These are phyloP conservation scores for Erannis defoliaria DNA, from an alignment of 2,888 invertebrate genomes.

Conservation along the genomic window DNA sequence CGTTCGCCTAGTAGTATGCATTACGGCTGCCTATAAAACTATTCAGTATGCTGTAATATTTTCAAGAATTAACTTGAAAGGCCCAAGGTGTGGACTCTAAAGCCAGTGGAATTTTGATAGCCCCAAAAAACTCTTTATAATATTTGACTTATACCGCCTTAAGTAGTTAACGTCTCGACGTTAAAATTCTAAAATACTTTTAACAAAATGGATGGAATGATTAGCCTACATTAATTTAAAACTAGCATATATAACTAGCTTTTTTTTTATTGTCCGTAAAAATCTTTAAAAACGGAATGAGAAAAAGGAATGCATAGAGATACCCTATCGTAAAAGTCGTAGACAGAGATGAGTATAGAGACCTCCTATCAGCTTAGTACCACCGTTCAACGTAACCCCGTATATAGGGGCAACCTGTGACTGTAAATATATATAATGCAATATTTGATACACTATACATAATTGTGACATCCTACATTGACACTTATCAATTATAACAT, in stretches of 20 bases:
- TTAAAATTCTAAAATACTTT: neutral
- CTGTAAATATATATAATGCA: neutral
- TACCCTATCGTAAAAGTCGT: too few species aligned
- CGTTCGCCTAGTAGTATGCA: too few species aligned
- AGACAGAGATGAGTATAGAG: too few species aligned
- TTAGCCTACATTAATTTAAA: constrained; percentile 57
- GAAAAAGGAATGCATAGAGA: neutral
- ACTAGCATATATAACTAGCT: too few species aligned
- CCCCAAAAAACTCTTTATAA: neutral
- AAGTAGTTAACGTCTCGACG: neutral
- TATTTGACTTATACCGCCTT: too few species aligned
- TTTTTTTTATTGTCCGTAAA: constrained; percentile 61
- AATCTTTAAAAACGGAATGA: neutral
- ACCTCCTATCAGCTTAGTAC: too few species aligned
- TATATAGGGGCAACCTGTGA: neutral
- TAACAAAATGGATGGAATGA: constrained; percentile 65
- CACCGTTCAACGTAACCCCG: too few species aligned
- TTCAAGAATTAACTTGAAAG: too few species aligned
- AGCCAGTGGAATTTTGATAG: too few species aligned
- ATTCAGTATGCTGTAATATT: too few species aligned
- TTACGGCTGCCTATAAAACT: too few species aligned
- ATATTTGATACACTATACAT: constrained; percentile 16
- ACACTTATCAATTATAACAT: constrained; percentile 55
- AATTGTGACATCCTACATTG: constrained; percentile 59
- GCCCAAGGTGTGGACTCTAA: too few species aligned